Conservation (phyloP, 1,140 invertebrate species). For the Sycophaga agraensis region DNA sequence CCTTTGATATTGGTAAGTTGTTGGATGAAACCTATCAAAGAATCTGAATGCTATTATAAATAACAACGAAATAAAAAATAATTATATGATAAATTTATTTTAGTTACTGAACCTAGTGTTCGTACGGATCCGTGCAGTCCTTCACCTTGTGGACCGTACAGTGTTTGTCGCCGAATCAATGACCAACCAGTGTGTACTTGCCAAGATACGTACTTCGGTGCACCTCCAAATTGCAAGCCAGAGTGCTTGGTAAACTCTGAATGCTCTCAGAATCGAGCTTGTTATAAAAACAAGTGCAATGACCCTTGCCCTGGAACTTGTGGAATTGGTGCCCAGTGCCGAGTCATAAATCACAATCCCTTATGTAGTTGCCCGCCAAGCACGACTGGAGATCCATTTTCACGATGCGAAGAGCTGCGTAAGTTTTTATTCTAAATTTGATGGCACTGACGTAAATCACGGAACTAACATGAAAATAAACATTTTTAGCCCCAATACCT, state of each 20-base stretch:
- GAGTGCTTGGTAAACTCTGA: constrained; percentile 80
- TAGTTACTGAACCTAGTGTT: constrained; percentile 31
- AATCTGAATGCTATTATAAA: constrained; percentile 43
- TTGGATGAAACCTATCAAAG: constrained; percentile 48
- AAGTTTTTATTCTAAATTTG: constrained; percentile 20
- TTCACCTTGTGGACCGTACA: constrained; percentile 62
- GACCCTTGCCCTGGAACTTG: constrained; percentile 80
- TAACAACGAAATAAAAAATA: not conserved
- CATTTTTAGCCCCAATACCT: constrained; percentile 28
- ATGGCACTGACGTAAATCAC: too few species aligned
- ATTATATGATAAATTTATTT: not conserved
- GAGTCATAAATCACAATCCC: constrained; percentile 74
- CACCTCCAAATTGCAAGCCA: constrained; percentile 72
- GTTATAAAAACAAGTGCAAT: constrained; percentile 74
- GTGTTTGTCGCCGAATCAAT: constrained; percentile 58
- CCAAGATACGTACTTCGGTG: constrained; percentile 58
- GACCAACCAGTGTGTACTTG: constrained; percentile 62
- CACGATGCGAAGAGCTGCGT: constrained; percentile 54
- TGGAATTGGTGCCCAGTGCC: constrained; percentile 73
- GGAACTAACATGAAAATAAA: not conserved
- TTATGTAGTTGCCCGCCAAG: constrained; percentile 70
- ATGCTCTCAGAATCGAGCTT: constrained; percentile 75
- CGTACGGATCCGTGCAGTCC: constrained; percentile 54
- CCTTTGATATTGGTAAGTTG: constrained; percentile 48
- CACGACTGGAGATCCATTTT: constrained; percentile 74